Conservation (phyloP, 2,888 invertebrate genomes). For the Unio pictorum region DNA sequence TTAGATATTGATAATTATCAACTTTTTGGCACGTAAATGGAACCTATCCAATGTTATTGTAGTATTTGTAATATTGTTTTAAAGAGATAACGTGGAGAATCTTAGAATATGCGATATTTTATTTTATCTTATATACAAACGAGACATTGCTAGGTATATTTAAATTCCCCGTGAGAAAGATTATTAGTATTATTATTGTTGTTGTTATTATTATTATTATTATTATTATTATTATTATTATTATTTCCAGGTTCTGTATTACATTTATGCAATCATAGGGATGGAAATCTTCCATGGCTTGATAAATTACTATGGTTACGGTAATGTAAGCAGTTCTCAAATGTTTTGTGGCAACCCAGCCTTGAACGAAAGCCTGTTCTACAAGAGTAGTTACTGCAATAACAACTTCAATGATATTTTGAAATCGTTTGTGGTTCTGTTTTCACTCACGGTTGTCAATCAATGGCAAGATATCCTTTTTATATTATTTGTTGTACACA, state of each 20-base stretch:
- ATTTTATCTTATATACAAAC: no score
- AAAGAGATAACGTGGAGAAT: no score
- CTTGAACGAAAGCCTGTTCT: constrained; percentile 69
- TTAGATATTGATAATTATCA: no score
- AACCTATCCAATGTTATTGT: no score
- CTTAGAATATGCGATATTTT: no score
- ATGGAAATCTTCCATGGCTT: constrained; percentile 72
- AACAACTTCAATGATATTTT: constrained; percentile 74
- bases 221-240: constrained; percentile 3
- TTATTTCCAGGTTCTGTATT: constrained; percentile 71
- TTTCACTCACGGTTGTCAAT: constrained; percentile 74
- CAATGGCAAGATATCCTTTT: constrained; percentile 74
- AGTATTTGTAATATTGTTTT: no score
- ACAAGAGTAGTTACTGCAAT: constrained; percentile 70
- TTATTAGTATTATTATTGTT: constrained; percentile 1
- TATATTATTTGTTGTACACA: not conserved
- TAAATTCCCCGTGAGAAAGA: no score
- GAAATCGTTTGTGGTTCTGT: constrained; percentile 71
- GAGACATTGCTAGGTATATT: no score
- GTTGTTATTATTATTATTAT: not conserved
- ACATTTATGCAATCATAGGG: constrained; percentile 73
- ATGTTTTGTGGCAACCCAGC: constrained; percentile 66
- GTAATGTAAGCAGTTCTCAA: constrained; percentile 23
- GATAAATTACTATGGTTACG: constrained; percentile 64
- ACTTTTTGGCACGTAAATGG: no score